Evolutionary conservation across 1,140 invertebrate species (phyloP).

Genomic region (Radopholus similis): DNA sequence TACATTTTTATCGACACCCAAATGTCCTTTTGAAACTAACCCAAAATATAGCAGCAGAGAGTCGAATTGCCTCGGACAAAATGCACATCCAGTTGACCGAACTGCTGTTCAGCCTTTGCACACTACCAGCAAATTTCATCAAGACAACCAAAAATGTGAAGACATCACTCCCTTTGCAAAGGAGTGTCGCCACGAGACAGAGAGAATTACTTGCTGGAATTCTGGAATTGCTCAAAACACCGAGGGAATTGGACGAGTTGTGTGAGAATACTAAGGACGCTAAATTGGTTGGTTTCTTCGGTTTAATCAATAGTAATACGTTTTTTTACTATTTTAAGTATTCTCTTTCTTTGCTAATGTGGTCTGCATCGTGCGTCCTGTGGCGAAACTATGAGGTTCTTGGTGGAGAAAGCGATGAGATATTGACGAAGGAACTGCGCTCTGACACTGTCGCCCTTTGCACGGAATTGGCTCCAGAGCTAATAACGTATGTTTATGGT

Average conservation of each 20-base stretch:
- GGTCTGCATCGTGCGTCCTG: conserved; percentile 32
- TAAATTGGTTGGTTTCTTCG: too few relatives aligned
- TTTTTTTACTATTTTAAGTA: too few relatives aligned
- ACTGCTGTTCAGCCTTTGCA: conserved; percentile 7
- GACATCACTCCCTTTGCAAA: too few relatives aligned
- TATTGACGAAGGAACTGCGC: too few relatives aligned
- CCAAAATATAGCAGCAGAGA: too few relatives aligned
- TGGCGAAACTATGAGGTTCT: conserved; percentile 27
- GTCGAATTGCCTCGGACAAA: background rate
- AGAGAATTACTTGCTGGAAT: background rate
- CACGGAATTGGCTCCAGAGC: conserved; percentile 24
- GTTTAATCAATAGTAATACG: too few relatives aligned
- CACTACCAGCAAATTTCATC: background rate
- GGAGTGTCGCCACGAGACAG: background rate
- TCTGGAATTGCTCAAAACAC: background rate
- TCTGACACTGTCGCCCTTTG: conserved; percentile 39
- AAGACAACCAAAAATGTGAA: background rate
- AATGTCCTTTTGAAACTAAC: too few relatives aligned
- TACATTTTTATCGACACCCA: too few relatives aligned
- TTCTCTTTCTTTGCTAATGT: conserved; percentile 28
- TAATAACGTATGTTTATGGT: conserved; percentile 18
- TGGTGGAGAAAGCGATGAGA: conserved; percentile 18
- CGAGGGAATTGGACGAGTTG: background rate
- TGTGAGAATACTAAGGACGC: too few relatives aligned
- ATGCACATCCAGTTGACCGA: conserved; percentile 19